Percentiles rank a stretch among this genome's conserved stretches.
These are phyloP conservation scores for Zoanthus solanderi DNA, from an alignment of 92 coral and sea anemone species.

Conservation along the genomic window DNA sequence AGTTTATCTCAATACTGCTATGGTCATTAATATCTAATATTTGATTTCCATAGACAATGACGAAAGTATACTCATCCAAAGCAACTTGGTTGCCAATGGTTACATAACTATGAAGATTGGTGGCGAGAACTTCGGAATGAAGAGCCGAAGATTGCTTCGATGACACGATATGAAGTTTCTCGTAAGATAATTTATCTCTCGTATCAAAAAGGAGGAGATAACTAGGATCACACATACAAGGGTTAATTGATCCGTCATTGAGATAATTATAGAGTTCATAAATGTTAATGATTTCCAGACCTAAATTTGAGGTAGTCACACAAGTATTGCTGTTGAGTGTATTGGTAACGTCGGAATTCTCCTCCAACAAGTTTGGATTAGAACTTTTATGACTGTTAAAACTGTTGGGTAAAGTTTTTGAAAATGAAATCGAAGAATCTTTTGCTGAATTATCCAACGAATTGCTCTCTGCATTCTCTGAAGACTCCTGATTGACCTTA, in stretches of 20 bases:
- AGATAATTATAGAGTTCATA: constrained; percentile 89
- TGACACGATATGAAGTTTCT: constrained; percentile 76
- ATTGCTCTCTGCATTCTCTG: neutral
- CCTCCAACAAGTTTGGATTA: neutral
- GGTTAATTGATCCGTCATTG: constrained; percentile 87
- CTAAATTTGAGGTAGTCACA: constrained; percentile 14
- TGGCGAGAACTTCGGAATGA: constrained; percentile 70
- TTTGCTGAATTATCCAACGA: neutral
- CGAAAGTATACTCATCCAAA: constrained; percentile 82
- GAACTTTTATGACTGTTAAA: neutral
- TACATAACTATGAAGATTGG: constrained; percentile 66
- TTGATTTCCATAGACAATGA: constrained; percentile 82
- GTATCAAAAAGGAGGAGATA: constrained; percentile 88
- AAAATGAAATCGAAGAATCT: neutral
- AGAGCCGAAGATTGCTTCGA: constrained; percentile 70
- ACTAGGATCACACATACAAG: constrained; percentile 88
- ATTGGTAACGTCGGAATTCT: constrained; percentile 78
- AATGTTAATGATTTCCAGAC: constrained; percentile 57
- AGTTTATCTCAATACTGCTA: constrained; percentile 64
- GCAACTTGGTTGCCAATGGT: constrained; percentile 53
- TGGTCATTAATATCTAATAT: constrained; percentile 49
- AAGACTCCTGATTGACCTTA: neutral
- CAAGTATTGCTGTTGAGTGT: constrained; percentile 37
- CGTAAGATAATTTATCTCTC: constrained; percentile 69
- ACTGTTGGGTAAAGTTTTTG: constrained; percentile 7